Base-by-base conservation (phyloP, 2,113 vertebrate genomes). In the Dicentrarchus labrax region DNA sequence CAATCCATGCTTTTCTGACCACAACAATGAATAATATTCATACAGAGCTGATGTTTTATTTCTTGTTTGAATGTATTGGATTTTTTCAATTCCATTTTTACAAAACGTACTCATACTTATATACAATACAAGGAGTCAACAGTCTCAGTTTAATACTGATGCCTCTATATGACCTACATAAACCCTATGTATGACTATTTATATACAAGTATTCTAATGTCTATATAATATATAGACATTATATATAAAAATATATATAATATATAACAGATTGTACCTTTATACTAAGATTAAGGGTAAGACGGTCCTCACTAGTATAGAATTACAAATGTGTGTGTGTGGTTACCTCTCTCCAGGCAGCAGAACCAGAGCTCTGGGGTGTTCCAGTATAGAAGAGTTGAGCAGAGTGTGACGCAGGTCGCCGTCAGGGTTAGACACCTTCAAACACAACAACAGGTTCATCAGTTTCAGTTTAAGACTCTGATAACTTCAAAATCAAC, bases 381-480 rank as follows among this genome's bases (percentile, higher is more conserved):
- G 96, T 48, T 99, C 98, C 0, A 99, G 96, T 30, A 98, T 82
- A 0, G 98, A 96, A 13, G 97, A 96, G 91, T 99, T 99, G 72
- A 99, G 85, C 51, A 99, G 80, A 0, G 97, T 97, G 71, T 96
- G 96, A 2, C 98, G 95, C 80, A 99, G 93, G 86, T 99, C 98
- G 1, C 98, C 98, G 0, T 99, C 98, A 9, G 98, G 96, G 72
- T 97, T 98, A 41, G 98, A 96, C 41, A 99, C 98, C 98, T 99
- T 86, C 43, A 78, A 51, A 85, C 36, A 82, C 47, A 50, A 43
- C 38, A 13, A 45, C 6, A 22, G 1, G 0, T 54, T 45, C 2
- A 45, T 76, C 6, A 56, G 19, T 43, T 66, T 78, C 10, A 48
- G 17, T 57, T 43, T 12, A 4, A 45, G 43, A 6, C 8, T n/a